phyloP scores from a whole-genome alignment of 2,113 vertebrate species.

The Urocitellus parryii region DNA sequence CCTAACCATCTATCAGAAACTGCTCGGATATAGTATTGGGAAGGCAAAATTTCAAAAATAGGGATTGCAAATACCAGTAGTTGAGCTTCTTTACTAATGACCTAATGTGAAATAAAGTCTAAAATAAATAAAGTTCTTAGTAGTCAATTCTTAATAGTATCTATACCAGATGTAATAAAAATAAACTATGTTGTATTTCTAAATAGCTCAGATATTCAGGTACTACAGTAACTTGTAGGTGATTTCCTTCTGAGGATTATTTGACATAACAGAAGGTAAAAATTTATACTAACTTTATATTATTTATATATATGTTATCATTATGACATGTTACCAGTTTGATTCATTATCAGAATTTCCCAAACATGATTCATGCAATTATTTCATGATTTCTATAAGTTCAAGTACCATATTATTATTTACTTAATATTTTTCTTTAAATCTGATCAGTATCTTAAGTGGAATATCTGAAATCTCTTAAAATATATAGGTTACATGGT shows the following conservation, averaged over 20 bases:
- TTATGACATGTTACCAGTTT: neutral
- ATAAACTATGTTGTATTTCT: neutral
- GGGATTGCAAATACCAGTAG: conserved; percentile 97
- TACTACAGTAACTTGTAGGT: conserved; percentile 18
- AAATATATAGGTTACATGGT: neutral
- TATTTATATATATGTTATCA: conserved; percentile 10
- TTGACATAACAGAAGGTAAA: neutral
- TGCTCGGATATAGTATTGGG: conserved; percentile 97
- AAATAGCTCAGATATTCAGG: neutral
- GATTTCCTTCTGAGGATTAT: neutral
- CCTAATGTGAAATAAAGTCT: conserved; percentile 87
- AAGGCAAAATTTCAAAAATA: conserved; percentile 98
- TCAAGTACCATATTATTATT: neutral
- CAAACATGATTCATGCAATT: conserved; percentile 43
- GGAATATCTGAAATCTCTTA: neutral
- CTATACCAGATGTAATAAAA: conserved; percentile 28
- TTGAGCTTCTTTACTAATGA: conserved; percentile 93
- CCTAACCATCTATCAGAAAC: conserved; percentile 98
- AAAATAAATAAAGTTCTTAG: conserved; percentile 54
- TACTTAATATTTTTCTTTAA: conserved; percentile 41
- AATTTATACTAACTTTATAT: neutral
- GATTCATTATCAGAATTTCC: conserved; percentile 57
- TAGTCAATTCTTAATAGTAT: neutral
- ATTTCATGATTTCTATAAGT: conserved; percentile 13
- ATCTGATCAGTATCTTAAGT: neutral